A percentile compares a stretch with the other conserved stretches of the same genome.
These are phyloP conservation scores for Malurus splendens DNA, from an alignment of 2,797 vertebrate species.

Conservation along the genomic window DNA sequence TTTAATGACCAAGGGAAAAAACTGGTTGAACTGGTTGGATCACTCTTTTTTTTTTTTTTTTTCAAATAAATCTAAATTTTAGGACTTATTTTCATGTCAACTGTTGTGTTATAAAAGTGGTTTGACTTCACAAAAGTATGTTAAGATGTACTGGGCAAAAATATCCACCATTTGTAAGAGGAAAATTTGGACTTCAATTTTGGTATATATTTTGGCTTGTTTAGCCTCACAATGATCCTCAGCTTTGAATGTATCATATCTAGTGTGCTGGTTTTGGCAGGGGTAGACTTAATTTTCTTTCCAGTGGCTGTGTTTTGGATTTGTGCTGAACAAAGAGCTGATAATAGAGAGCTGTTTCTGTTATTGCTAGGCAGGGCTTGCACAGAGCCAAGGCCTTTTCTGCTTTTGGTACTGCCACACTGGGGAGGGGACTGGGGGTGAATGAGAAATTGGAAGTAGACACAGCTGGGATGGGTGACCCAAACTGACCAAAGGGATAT, in stretches of 20 bases:
- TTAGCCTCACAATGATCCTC: too few species aligned
- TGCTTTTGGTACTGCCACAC: neutral
- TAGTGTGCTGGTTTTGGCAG: too few species aligned
- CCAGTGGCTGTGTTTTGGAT: neutral
- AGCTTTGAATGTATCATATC: too few species aligned
- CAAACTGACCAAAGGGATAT: neutral
- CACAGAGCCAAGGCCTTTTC: neutral
- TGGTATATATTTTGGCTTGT: too few species aligned
- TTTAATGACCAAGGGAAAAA: neutral
- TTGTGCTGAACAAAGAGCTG: neutral
- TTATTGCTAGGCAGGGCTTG: neutral
- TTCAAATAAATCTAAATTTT: neutral
- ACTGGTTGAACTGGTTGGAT: neutral
- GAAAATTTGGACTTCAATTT: too few species aligned
- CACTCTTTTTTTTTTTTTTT: neutral
- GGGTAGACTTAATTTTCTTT: neutral
- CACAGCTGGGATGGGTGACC: neutral
- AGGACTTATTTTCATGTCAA: neutral
- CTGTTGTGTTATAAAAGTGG: neutral
- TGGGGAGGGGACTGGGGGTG: neutral
- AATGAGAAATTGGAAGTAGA: accelerated
- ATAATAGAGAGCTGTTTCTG: neutral
- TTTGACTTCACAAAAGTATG: neutral
- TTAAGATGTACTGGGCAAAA: neutral
- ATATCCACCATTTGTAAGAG: neutral